These are phyloP conservation scores for Mayetiola destructor DNA, from an alignment of 2,888 invertebrate species.

Conservation along the genomic window DNA sequence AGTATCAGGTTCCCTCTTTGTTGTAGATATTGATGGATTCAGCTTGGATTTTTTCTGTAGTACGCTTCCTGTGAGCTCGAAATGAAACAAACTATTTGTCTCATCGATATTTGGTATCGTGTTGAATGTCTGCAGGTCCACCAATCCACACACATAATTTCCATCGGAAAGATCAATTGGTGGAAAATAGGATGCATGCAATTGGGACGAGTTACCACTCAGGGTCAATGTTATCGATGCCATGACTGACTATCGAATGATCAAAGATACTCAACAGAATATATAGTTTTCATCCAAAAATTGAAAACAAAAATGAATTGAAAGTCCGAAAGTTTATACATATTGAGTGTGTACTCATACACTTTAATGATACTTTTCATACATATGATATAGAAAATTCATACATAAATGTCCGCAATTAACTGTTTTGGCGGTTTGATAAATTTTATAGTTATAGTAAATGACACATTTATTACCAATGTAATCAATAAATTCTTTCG, in stretches of 20 bases:
- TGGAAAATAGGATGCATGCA: conserved; percentile 17
- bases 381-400: conserved; percentile 20
- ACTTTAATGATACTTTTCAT: conserved; percentile 20
- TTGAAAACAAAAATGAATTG: no score
- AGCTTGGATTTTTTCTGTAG: not conserved
- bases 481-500: conserved; percentile 24
- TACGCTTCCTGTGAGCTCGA: conserved; percentile 15
- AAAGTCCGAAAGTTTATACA: no score
- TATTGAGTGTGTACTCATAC: not conserved
- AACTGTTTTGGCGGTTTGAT: conserved; percentile 23
- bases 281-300: no score
- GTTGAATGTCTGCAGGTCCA: conserved; percentile 25
- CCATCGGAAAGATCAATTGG: conserved; percentile 13
- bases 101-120: conserved; percentile 27
- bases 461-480: conserved; percentile 18
- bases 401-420: conserved; percentile 26
- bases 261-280: no score
- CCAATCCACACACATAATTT: conserved; percentile 24
- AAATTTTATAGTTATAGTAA: conserved; percentile 23
- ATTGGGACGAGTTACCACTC: conserved; percentile 21
- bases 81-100: conserved; percentile 25
- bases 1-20: no score
- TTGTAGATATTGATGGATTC: no score
- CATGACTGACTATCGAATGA: not conserved
- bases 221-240: conserved; percentile 24